Evolutionary conservation across 2,888 invertebrate species (phyloP).

Genomic region (Chirona hameri): DNA sequence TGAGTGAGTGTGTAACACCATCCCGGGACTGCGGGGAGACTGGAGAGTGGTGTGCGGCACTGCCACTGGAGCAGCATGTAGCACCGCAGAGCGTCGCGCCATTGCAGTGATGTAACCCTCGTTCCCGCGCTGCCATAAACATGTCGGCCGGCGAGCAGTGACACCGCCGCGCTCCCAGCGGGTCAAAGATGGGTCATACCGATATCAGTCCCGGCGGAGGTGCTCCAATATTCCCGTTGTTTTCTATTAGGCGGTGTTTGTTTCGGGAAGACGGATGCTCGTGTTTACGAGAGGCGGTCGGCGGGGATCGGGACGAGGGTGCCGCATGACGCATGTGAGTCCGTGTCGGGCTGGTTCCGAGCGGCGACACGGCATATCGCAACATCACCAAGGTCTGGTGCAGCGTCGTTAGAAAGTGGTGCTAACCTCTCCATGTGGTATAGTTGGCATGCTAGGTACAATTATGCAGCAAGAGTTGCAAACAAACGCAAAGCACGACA

Average conservation of each 20-base stretch:
- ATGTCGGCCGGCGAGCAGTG: too few species aligned
- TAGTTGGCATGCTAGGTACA: too few species aligned
- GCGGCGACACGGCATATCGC: neutral
- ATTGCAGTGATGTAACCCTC: neutral
- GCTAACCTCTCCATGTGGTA: too few species aligned
- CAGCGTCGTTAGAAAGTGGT: too few species aligned
- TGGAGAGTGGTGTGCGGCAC: too few species aligned
- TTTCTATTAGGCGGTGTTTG: conserved; percentile 23
- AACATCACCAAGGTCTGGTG: neutral
- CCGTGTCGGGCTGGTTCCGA: neutral
- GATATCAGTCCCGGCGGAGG: neutral
- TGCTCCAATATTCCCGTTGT: neutral
- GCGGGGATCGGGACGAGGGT: neutral
- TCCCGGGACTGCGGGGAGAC: too few species aligned
- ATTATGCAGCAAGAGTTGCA: too few species aligned
- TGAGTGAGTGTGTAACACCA: too few species aligned
- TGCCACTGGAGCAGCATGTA: neutral
- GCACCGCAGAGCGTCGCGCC: neutral
- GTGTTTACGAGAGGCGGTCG: neutral
- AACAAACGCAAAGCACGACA: too few species aligned
- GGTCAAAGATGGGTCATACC: conserved; percentile 3
- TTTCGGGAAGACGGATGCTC: neutral
- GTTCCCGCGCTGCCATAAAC: neutral
- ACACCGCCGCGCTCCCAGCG: neutral
- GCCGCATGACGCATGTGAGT: neutral